Evolutionary conservation across 2,888 invertebrate genomes (phyloP), one percentile per base, ranked within the genome.

Genomic region (Galerucella nymphaeae): DNA sequence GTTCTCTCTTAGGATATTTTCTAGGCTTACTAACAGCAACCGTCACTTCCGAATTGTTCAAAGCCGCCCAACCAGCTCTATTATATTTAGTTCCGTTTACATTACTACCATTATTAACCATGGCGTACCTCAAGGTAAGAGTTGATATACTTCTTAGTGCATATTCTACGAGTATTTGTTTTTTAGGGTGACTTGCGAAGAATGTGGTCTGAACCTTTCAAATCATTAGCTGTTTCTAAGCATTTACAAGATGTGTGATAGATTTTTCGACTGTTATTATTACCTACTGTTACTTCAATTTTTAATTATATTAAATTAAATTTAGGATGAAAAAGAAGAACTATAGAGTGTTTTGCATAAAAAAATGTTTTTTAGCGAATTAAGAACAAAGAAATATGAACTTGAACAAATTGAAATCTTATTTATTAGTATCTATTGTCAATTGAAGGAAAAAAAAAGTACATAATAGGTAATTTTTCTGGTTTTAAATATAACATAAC

Each of bases 151-250:
- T n/a, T n/a, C n/a, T n/a, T n/a, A n/a, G n/a, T n/a, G n/a, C n/a
- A n/a, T n/a, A n/a, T n/a, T 16, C 20, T 45, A 8, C 18, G n/a
- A 50, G 4, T 23, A 11, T 45, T 62, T 50, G n/a, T 69, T 2
- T 88, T 86, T 9, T 88, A 98, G 97, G 98, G 98, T 78, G 98
- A 98, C 89, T 90, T 98, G 82, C 90, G 97, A 85, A 91, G 97
- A 83, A 98, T 98, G 98, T 98, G 98, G 98, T 96, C 96, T 84
- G 98, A 97, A 88, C 96, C 96, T 78, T 97, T 97, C 88, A 95
- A 95, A 88, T 90, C 93, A 80, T 93, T 94, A 82, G 91, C 91
- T 84, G 90, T 92, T 83, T 91, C 94, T 80, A 96, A 95, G 87
- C 93, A 93, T 88, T 89, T 93, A 74, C 84, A 83, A 88, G 93